Conservation (phyloP, 35 echinoderm and acorn worm species). For the Ptychodera flava region DNA sequence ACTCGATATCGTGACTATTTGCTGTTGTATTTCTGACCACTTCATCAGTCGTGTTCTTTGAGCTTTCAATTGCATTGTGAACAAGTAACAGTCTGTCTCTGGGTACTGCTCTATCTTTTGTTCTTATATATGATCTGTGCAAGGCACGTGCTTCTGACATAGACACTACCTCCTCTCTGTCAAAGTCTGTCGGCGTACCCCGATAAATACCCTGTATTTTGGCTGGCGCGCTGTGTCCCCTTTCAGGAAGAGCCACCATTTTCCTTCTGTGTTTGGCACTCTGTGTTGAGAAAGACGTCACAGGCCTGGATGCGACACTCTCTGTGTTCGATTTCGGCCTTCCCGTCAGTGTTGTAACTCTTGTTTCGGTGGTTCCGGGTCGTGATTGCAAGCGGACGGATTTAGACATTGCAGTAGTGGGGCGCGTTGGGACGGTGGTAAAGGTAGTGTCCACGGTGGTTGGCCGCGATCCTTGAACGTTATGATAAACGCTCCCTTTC, state of each 20-base stretch:
- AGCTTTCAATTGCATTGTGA: conserved; percentile 56
- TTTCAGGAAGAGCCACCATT: conserved; percentile 42
- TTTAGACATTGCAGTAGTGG: conserved; percentile 38
- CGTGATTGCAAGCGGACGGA: neutral
- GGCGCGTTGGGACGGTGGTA: conserved; percentile 8
- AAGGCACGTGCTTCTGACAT: conserved; percentile 76
- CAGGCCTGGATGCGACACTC: neutral
- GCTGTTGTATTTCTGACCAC: conserved; percentile 67
- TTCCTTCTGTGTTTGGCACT: conserved; percentile 18
- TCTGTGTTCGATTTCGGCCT: neutral
- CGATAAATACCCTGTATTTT: neutral
- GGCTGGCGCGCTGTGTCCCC: conserved; percentile 76
- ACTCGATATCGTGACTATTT: conserved; percentile 61
- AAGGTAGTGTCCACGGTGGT: conserved; percentile 4
- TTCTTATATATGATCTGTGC: conserved; percentile 52
- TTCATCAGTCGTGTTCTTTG: conserved; percentile 47
- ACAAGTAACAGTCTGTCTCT: conserved; percentile 64
- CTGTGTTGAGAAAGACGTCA: conserved; percentile 27
- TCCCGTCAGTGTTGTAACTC: neutral
- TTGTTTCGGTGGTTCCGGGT: neutral
- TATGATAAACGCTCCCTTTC: conserved; percentile 74
- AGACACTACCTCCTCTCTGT: conserved; percentile 18
- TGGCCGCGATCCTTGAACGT: neutral
- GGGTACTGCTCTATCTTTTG: conserved; percentile 28
- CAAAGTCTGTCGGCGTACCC: conserved; percentile 1